phyloP scores from a whole-genome alignment of 2,797 vertebrate species.

The Macrochelys suwanniensis region DNA sequence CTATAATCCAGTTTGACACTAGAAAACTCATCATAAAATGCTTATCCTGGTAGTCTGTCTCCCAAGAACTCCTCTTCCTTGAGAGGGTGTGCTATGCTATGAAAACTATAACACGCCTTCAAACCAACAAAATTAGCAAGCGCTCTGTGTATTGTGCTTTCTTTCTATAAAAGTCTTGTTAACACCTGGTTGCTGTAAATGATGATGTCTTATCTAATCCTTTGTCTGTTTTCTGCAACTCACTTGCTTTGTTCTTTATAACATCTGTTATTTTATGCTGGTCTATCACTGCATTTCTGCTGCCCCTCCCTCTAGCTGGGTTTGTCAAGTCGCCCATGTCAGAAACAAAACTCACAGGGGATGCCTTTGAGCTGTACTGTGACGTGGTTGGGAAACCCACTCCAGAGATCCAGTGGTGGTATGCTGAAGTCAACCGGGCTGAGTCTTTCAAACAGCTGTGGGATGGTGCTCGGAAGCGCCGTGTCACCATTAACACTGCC shows the following conservation, averaged over 20 bases:
- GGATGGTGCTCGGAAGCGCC: slow-evolving; percentile 95
- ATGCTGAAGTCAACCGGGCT: slow-evolving; percentile 96
- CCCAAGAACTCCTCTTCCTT: not conserved
- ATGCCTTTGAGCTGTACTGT: slow-evolving; percentile 99
- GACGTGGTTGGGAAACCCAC: slow-evolving; percentile 97
- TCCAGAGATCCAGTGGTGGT: slow-evolving; percentile 99
- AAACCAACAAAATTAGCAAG: not conserved
- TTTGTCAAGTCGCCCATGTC: slow-evolving; percentile 99
- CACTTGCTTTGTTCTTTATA: slow-evolving; percentile 82
- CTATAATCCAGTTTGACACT: fast-evolving
- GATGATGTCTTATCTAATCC: slow-evolving; percentile 77
- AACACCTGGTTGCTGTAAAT: slow-evolving; percentile 72
- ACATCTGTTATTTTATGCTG: slow-evolving; percentile 81
- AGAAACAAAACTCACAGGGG: slow-evolving; percentile 99
- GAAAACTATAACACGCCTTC: slow-evolving; percentile 53
- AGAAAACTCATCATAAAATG: not conserved
- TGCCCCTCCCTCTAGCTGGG: slow-evolving; percentile 95
- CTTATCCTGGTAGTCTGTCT: slow-evolving; percentile 35
- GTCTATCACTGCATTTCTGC: slow-evolving; percentile 86
- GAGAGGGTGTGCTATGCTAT: not conserved
- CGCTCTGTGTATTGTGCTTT: slow-evolving; percentile 59
- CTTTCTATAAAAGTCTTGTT: slow-evolving; percentile 69
- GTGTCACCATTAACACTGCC: slow-evolving; percentile 96
- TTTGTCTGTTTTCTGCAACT: slow-evolving; percentile 82
- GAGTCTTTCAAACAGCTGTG: slow-evolving; percentile 99